Conservation (phyloP, 1,140 invertebrate species). For the Ganaspis sp. region DNA sequence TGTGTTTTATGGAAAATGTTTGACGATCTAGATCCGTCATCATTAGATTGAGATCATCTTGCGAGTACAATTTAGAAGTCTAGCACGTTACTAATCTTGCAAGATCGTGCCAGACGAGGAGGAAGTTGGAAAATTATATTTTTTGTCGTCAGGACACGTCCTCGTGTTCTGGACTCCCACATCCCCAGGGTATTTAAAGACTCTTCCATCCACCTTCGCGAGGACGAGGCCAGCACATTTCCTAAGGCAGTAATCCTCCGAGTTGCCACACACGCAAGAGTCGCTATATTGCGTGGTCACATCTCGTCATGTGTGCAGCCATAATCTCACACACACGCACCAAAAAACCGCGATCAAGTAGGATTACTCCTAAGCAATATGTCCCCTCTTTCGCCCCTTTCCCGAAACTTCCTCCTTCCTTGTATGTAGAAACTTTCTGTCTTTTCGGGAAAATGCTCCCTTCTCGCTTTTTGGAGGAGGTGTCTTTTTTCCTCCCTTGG, state of each 20-base stretch:
- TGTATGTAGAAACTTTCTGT: constrained; percentile 36
- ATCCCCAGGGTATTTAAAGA: constrained; percentile 75
- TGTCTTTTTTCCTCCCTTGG: no score
- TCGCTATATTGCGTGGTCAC: constrained; percentile 45
- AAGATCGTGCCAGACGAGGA: background rate
- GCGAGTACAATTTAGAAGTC: background rate
- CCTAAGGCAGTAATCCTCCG: constrained; percentile 70
- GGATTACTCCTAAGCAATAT: constrained; percentile 74
- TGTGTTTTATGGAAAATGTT: background rate
- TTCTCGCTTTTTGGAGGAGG: constrained; percentile 36
- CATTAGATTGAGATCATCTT: constrained; percentile 5
- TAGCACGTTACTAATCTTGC: constrained; percentile 1
- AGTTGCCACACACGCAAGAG: constrained; percentile 64
- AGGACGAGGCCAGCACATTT: constrained; percentile 55
- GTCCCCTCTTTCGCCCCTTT: constrained; percentile 58
- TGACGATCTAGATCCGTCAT: background rate
- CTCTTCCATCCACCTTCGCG: constrained; percentile 68
- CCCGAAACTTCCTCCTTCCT: constrained; percentile 41
- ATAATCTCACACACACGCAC: constrained; percentile 32
- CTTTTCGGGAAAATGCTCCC: constrained; percentile 28
- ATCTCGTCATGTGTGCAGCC: background rate
- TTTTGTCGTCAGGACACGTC: constrained; percentile 73
- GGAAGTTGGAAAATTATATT: constrained; percentile 69
- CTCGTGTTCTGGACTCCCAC: constrained; percentile 66
- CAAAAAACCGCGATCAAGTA: constrained; percentile 75